phyloP scores from a whole-genome alignment of 1,140 invertebrate genomes.

The Drosophila tani region DNA sequence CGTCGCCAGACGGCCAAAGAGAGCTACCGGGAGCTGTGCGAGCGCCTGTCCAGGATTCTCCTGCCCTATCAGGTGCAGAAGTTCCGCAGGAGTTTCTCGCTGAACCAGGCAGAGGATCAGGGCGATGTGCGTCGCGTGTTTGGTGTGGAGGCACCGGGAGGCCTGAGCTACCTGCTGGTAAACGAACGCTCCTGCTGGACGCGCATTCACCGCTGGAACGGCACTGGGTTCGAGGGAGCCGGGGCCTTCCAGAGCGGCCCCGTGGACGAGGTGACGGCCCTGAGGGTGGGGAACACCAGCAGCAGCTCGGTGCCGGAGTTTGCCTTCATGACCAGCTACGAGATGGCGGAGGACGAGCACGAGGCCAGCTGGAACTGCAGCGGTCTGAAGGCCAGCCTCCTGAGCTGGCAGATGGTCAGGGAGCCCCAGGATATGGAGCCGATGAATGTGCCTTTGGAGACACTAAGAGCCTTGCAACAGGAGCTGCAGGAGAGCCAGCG shows the following conservation, averaged over 20 bases:
- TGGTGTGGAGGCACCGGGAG: conserved; percentile 24
- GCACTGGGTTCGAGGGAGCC: conserved; percentile 28
- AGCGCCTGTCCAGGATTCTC: conserved; percentile 31
- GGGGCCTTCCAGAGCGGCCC: conserved; percentile 61
- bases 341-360: conserved; percentile 44
- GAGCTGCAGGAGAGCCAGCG: conserved; percentile 18
- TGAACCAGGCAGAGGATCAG: conserved; percentile 31
- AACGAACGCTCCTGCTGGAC: conserved; percentile 69
- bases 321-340: conserved; percentile 69
- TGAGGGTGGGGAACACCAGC: conserved; percentile 27
- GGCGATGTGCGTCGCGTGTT: conserved; percentile 58
- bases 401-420: conserved; percentile 49
- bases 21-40: conserved; percentile 42
- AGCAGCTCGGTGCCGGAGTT: conserved; percentile 24
- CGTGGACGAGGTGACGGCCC: conserved; percentile 56
- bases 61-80: conserved; percentile 60
- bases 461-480: conserved; percentile 39
- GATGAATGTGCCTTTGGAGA: conserved; percentile 16
- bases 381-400: conserved; percentile 13
- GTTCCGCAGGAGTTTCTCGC: conserved; percentile 31
- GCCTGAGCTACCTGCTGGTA: conserved; percentile 53
- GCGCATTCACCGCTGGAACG: conserved; percentile 59
- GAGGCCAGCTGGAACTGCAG: conserved; percentile 58
- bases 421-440: conserved; percentile 17
- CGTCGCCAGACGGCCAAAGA: conserved; percentile 44